These are phyloP conservation scores for Leucophenga maculata DNA, from an alignment of 2,888 invertebrate genomes.

Conservation along the genomic window DNA sequence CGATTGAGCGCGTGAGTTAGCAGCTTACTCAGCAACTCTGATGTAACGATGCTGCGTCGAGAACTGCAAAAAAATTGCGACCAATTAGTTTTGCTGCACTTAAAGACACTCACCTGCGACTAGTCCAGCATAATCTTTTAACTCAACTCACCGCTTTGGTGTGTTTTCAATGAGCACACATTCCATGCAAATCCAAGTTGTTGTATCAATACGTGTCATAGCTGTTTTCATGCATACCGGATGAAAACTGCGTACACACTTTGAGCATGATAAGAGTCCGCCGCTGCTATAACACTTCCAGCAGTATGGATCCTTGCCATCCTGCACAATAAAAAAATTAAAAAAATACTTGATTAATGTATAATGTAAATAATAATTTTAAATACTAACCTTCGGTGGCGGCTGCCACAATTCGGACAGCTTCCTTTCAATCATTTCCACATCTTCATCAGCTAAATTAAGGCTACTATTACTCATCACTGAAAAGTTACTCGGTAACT, in stretches of 20 bases:
- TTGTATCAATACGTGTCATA: slow-evolving; percentile 72
- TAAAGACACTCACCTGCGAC: neutral
- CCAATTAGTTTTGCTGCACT: neutral
- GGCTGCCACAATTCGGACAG: slow-evolving; percentile 55
- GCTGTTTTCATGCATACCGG: slow-evolving; percentile 80
- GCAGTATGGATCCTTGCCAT: slow-evolving; percentile 84
- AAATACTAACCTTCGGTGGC: slow-evolving; percentile 67
- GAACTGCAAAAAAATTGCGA: slow-evolving; percentile 46
- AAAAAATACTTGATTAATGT: neutral
- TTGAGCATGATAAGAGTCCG: slow-evolving; percentile 79
- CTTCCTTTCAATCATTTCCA: slow-evolving; percentile 41
- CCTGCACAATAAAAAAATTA: slow-evolving; percentile 60
- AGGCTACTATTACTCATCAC: slow-evolving; percentile 6
- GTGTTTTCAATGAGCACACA: slow-evolving; percentile 79
- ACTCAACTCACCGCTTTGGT: slow-evolving; percentile 59
- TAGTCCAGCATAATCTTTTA: neutral
- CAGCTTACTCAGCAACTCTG: slow-evolving; percentile 82
- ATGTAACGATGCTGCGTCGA: slow-evolving; percentile 62
- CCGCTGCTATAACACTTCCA: slow-evolving; percentile 91
- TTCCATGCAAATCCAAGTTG: slow-evolving; percentile 88
- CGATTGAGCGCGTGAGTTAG: slow-evolving; percentile 85
- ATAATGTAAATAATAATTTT: too few species aligned
- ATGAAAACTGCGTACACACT: slow-evolving; percentile 90
- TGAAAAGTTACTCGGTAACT: slow-evolving; percentile 18
- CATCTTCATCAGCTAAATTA: slow-evolving; percentile 22